Evolutionary conservation across 2,113 vertebrate species (phyloP).

Genomic region (Elephas maximus): DNA sequence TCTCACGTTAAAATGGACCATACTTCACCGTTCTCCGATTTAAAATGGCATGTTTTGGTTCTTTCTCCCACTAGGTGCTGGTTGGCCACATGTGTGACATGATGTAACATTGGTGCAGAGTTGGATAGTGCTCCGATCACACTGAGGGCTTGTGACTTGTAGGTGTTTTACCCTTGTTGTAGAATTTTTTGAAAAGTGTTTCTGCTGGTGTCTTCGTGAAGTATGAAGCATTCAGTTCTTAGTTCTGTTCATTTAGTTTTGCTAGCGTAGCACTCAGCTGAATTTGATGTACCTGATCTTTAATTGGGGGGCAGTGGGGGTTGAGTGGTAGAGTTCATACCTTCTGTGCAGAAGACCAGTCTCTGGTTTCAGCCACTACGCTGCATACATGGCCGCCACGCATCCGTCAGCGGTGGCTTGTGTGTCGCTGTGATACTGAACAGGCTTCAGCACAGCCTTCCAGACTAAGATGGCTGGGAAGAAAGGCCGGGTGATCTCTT

Average conservation of each 20-base stretch:
- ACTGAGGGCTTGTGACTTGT: rapidly evolving
- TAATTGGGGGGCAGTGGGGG: not conserved
- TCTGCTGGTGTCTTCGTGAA: not conserved
- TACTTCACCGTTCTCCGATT: not conserved
- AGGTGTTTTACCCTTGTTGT: not conserved
- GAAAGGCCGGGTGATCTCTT: not conserved
- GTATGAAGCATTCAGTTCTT: not conserved
- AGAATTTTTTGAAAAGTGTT: not conserved
- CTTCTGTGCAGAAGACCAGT: not conserved
- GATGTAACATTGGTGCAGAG: not conserved
- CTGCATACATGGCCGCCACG: not conserved
- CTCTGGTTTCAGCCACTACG: not conserved
- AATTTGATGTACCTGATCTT: not conserved
- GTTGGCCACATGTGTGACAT: not conserved
- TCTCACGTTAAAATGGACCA: conserved; percentile 39
- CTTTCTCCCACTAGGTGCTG: not conserved
- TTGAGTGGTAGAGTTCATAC: not conserved
- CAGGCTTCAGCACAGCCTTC: not conserved
- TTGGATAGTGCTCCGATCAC: not conserved
- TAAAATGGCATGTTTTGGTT: not conserved
- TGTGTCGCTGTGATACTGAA: not conserved
- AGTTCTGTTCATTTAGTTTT: not conserved
- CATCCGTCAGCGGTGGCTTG: not conserved
- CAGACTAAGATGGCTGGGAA: not conserved
- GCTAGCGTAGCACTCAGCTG: not conserved